A percentile compares a stretch with the other conserved stretches of the same genome.
These are phyloP conservation scores for Morpho deidamia DNA, from an alignment of 2,888 invertebrate species.

Conservation along the genomic window DNA sequence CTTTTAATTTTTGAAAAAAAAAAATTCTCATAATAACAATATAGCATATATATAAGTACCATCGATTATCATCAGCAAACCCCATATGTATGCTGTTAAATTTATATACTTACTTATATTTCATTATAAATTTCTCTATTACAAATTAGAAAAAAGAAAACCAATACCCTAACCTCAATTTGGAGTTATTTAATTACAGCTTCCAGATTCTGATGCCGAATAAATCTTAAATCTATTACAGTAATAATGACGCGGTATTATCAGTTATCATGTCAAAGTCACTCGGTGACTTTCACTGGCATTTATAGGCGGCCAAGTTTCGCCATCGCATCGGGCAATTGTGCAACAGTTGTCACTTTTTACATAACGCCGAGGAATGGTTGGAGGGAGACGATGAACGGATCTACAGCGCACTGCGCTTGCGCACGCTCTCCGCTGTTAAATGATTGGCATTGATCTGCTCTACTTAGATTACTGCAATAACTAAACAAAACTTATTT, in stretches of 20 bases:
- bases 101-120: too few species aligned
- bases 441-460: slow-evolving; percentile 15
- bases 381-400: slow-evolving; percentile 18
- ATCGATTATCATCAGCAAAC: too few species aligned
- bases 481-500: background rate
- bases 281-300: slow-evolving; percentile 72
- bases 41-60: too few species aligned
- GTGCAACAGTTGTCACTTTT: slow-evolving; percentile 73
- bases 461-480: slow-evolving; percentile 7
- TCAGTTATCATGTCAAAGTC: slow-evolving; percentile 61
- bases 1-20: too few species aligned
- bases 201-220: slow-evolving; percentile 1
- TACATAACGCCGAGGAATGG: slow-evolving; percentile 52
- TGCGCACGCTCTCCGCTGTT: slow-evolving; percentile 7
- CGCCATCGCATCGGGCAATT: slow-evolving; percentile 72
- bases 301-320: slow-evolving; percentile 67
- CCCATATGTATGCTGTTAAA: too few species aligned
- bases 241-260: slow-evolving; percentile 37
- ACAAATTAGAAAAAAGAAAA: too few species aligned
- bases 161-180: too few species aligned
- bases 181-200: too few species aligned
- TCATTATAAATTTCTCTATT: too few species aligned
- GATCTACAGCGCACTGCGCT: slow-evolving; percentile 19
- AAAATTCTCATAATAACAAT: too few species aligned
- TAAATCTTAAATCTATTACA: slow-evolving; percentile 23